Percentiles rank a stretch among this genome's conserved stretches.
Conservation (phyloP, 2,888 invertebrate species). For the Malacosoma neustria region DNA sequence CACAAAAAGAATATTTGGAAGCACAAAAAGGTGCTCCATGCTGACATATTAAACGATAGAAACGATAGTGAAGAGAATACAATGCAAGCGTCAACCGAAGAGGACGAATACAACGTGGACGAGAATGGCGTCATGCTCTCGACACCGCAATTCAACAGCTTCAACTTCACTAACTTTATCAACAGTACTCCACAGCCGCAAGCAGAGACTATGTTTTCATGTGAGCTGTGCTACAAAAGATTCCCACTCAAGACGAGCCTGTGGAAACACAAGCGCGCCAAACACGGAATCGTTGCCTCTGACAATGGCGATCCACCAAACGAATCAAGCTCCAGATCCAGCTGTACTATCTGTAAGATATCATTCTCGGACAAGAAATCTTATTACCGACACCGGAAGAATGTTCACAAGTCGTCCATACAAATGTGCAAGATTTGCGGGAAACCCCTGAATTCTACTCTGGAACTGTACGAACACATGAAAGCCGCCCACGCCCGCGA, state of each 20-base stretch:
- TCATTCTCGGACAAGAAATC: slow-evolving; percentile 76
- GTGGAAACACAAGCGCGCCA: slow-evolving; percentile 69
- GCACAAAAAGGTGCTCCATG: slow-evolving; percentile 69
- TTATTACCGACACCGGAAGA: slow-evolving; percentile 75
- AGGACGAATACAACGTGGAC: slow-evolving; percentile 60
- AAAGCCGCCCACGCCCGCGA: slow-evolving; percentile 74
- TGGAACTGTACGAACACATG: slow-evolving; percentile 77
- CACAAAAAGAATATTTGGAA: slow-evolving; percentile 74
- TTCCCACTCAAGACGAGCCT: slow-evolving; percentile 63
- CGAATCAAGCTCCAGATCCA: slow-evolving; percentile 47
- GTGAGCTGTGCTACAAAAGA: slow-evolving; percentile 61
- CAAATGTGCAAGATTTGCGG: slow-evolving; percentile 79
- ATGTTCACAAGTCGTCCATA: slow-evolving; percentile 64
- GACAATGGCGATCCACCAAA: slow-evolving; percentile 23
- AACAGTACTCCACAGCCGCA: slow-evolving; percentile 36
- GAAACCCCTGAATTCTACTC: slow-evolving; percentile 76
- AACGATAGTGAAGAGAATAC: slow-evolving; percentile 68
- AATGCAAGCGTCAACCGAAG: slow-evolving; percentile 68
- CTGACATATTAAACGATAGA: slow-evolving; percentile 57
- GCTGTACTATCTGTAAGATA: slow-evolving; percentile 76
- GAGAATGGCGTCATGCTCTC: slow-evolving; percentile 58
- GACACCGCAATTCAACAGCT: slow-evolving; percentile 68
- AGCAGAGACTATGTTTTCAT: slow-evolving; percentile 47
- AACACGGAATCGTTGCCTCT: slow-evolving; percentile 59
- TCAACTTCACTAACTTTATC: slow-evolving; percentile 50